Conservation (phyloP, 2,113 vertebrate genomes). For the Antennarius striatus region DNA sequence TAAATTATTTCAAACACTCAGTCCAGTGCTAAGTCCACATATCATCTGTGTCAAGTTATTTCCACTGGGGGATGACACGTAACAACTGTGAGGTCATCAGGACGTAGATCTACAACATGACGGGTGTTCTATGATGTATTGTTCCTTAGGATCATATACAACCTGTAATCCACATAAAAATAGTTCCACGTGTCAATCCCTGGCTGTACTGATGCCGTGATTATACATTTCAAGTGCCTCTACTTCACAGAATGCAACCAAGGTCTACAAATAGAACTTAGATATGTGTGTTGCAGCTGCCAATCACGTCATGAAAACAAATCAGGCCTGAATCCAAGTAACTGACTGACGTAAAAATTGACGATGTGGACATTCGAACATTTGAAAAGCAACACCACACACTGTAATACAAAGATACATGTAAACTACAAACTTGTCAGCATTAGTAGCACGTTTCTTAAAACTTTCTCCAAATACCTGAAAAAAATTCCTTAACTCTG, state of each 20-base stretch:
- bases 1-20: slow-evolving; percentile 3
- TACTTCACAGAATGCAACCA: background rate
- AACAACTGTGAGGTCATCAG: slow-evolving; percentile 10
- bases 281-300: background rate
- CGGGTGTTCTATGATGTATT: slow-evolving; percentile 1
- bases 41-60: background rate
- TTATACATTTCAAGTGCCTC: background rate
- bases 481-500: too few relatives aligned
- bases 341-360: too few relatives aligned
- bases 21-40: background rate
- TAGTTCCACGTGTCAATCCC: background rate
- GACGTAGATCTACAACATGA: slow-evolving; percentile 9
- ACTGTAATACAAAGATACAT: too few relatives aligned
- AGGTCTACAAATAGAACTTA: background rate
- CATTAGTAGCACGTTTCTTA: too few relatives aligned
- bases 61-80: slow-evolving; percentile 12
- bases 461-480: too few relatives aligned
- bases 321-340: too few relatives aligned
- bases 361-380: too few relatives aligned
- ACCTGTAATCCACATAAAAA: background rate
- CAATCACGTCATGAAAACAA: too few relatives aligned
- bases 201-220: background rate
- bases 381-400: too few relatives aligned
- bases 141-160: background rate
- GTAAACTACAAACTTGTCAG: too few relatives aligned